These are phyloP conservation scores for Brachypalpus laphriformis DNA, from an alignment of 2,888 invertebrate genomes.

Conservation along the genomic window DNA sequence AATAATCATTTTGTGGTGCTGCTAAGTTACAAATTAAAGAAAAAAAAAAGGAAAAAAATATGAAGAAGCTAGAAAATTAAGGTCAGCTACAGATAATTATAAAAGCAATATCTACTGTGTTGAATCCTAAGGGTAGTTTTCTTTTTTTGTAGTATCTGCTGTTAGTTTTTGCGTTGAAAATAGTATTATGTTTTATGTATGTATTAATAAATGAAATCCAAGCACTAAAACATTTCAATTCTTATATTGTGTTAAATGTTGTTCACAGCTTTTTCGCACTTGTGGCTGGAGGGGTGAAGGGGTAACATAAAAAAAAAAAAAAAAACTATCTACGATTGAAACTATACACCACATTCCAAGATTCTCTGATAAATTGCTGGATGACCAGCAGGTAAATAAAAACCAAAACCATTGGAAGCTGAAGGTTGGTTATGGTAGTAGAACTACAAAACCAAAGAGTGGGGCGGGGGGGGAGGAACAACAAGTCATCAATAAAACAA, in stretches of 20 bases:
- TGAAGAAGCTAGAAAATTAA: conserved; percentile 22
- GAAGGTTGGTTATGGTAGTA: neutral
- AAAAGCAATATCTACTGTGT: conserved; percentile 26
- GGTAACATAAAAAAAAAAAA: no score
- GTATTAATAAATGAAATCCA: conserved; percentile 38
- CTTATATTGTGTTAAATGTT: conserved; percentile 28
- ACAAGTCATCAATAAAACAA: conserved; percentile 26
- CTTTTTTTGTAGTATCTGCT: neutral
- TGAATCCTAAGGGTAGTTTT: conserved; percentile 8
- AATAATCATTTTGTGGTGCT: conserved; percentile 70
- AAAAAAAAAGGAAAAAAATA: conserved; percentile 38
- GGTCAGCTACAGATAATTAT: conserved; percentile 5
- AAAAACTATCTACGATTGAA: conserved; percentile 19
- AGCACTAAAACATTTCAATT: conserved; percentile 44
- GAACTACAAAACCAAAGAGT: conserved; percentile 26
- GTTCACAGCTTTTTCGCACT: conserved; percentile 49
- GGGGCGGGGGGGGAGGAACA: neutral
- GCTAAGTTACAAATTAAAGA: conserved; percentile 25
- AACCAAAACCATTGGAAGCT: conserved; percentile 21
- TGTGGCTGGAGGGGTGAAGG: neutral
- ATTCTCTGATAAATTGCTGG: conserved; percentile 7
- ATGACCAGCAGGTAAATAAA: neutral
- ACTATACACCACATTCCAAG: conserved; percentile 34
- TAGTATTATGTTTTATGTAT: conserved; percentile 10
- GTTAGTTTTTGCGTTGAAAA: conserved; percentile 29